Percentiles rank a stretch among this genome's conserved stretches.
Conservation (phyloP, 1,140 invertebrate genomes). For the Rhizoglyphus robini region DNA sequence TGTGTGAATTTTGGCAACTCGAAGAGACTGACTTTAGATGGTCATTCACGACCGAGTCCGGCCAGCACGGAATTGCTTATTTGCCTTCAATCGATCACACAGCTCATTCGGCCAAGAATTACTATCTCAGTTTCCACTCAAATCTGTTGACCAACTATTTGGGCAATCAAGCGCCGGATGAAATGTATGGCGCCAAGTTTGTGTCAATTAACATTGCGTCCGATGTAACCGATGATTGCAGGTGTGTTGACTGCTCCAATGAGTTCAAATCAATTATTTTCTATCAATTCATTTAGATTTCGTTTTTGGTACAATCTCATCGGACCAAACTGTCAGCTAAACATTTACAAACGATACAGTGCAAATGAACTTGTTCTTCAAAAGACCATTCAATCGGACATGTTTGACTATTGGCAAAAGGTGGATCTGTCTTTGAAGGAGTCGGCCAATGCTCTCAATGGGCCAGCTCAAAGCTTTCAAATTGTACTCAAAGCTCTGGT, state of each 20-base stretch:
- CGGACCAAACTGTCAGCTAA: neutral
- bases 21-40: neutral
- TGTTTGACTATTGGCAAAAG: no score
- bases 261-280: no score
- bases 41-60: neutral
- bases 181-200: neutral
- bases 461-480: no score
- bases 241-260: no score
- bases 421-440: no score
- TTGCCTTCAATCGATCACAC: conserved; percentile 7
- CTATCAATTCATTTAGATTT: no score
- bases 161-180: neutral
- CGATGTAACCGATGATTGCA: no score
- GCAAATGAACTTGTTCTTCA: no score
- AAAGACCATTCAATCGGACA: no score
- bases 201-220: neutral
- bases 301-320: conserved; percentile 6
- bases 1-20: conserved; percentile 1
- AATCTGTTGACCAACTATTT: neutral
- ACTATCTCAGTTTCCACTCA: conserved; percentile 6
- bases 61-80: neutral
- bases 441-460: no score
- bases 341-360: neutral
- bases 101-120: neutral
- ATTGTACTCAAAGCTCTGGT: no score